Evolutionary conservation across 2,888 invertebrate species (phyloP).

Genomic region (Polymixis flavicincta): DNA sequence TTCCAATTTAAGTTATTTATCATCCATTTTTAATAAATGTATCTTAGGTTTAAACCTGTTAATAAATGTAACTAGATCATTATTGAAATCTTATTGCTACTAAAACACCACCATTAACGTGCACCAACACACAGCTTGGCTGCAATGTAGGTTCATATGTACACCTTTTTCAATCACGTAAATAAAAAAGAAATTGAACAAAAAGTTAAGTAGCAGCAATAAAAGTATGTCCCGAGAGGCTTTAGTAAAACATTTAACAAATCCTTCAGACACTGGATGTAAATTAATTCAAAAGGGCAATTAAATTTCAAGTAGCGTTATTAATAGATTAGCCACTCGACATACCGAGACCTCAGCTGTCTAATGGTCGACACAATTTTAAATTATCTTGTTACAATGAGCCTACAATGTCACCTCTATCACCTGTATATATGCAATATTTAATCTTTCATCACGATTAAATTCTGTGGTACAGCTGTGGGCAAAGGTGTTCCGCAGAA

Average conservation of each 20-base stretch:
- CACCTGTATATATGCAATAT: constrained; percentile 5
- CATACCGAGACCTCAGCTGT: constrained; percentile 17
- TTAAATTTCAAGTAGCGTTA: neutral
- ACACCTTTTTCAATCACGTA: neutral
- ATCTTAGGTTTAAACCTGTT: neutral
- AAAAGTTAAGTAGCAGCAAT: neutral
- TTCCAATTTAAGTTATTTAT: neutral
- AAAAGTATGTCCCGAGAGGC: neutral
- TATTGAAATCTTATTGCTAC: neutral
- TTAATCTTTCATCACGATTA: constrained; percentile 36
- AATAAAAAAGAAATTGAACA: neutral
- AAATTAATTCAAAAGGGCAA: neutral
- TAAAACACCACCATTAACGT: neutral
- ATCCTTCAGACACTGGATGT: neutral
- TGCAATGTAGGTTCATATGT: no score
- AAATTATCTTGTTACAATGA: constrained; percentile 24
- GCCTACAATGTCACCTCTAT: constrained; percentile 43
- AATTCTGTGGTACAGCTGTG: constrained; percentile 30
- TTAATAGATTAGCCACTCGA: neutral
- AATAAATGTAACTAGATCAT: constrained; percentile 7
- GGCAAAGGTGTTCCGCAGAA: neutral
- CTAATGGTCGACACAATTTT: constrained; percentile 14
- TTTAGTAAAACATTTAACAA: neutral
- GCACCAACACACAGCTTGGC: neutral
- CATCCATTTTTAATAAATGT: neutral